phyloP scores from a whole-genome alignment of 2,888 invertebrate genomes.

The Eubasilissa splendida region DNA sequence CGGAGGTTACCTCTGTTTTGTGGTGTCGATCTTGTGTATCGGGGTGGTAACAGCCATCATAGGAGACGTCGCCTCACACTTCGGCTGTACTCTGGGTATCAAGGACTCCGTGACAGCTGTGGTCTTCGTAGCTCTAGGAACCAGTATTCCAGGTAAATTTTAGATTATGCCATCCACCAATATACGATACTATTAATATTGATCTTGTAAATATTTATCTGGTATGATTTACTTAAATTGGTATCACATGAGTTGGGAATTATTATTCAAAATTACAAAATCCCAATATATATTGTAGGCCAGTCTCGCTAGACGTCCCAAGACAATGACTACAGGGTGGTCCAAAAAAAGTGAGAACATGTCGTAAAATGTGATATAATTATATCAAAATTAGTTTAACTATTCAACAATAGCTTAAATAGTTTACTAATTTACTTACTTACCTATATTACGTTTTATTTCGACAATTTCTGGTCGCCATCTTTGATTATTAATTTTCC shows the following conservation, averaged over 20 bases:
- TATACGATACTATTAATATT: background rate
- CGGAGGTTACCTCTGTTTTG: slow-evolving; percentile 96
- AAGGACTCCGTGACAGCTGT: slow-evolving; percentile 98
- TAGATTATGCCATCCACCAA: background rate
- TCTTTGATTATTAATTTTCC: too few relatives aligned
- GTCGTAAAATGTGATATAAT: too few relatives aligned
- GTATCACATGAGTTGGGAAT: background rate
- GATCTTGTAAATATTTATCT: background rate
- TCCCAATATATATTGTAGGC: too few relatives aligned
- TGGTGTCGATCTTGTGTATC: slow-evolving; percentile 92
- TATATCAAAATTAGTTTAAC: too few relatives aligned
- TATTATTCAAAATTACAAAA: too few relatives aligned
- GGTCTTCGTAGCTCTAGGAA: slow-evolving; percentile 97
- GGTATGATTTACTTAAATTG: background rate
- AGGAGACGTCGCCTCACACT: slow-evolving; percentile 97
- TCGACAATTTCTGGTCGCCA: too few relatives aligned
- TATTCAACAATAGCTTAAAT: too few relatives aligned
- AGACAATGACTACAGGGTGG: too few relatives aligned
- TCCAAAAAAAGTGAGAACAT: too few relatives aligned
- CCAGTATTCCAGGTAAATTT: slow-evolving; percentile 92
- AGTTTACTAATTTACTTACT: too few relatives aligned
- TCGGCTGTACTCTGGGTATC: slow-evolving; percentile 97
- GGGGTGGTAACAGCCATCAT: slow-evolving; percentile 96
- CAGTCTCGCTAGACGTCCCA: too few relatives aligned
- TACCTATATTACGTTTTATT: too few relatives aligned